These are phyloP conservation scores for Centropristis striata DNA, from an alignment of 2,113 vertebrate species.

Conservation along the genomic window DNA sequence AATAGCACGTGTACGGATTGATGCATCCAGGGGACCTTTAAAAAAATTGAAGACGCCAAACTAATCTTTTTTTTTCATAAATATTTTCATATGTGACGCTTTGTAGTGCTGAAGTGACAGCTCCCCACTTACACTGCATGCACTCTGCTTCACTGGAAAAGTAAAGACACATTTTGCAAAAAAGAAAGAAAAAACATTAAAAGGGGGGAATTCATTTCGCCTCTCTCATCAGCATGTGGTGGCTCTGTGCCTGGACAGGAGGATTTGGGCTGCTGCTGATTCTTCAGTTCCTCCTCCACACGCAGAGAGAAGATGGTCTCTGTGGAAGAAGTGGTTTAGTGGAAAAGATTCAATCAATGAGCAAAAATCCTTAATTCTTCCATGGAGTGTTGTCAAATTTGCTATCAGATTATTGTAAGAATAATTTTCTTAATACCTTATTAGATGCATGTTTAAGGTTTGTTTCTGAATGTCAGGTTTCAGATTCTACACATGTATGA, in stretches of 20 bases:
- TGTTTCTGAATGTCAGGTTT: neutral
- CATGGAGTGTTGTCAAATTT: neutral
- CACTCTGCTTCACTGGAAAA: neutral
- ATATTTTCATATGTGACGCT: neutral
- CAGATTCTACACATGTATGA: no score
- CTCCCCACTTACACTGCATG: conserved; percentile 8
- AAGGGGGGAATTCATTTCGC: neutral
- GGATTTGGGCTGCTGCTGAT: conserved; percentile 41
- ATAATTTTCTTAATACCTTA: neutral
- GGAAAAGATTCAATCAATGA: neutral
- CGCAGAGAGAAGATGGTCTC: conserved; percentile 14
- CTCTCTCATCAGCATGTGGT: conserved; percentile 22
- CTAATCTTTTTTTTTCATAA: neutral
- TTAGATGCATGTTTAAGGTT: no score
- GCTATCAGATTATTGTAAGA: neutral
- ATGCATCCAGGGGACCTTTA: neutral
- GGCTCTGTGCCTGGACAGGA: conserved; percentile 38
- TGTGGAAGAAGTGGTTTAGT: neutral
- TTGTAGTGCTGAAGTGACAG: conserved; percentile 62
- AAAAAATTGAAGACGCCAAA: neutral
- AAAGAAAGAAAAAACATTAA: neutral
- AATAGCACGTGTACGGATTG: neutral
- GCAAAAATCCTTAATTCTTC: neutral
- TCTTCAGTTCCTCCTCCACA: conserved; percentile 24
- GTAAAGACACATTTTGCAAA: neutral